phyloP scores from a whole-genome alignment of 2,888 invertebrate species.

The Drosophila barbarae region DNA sequence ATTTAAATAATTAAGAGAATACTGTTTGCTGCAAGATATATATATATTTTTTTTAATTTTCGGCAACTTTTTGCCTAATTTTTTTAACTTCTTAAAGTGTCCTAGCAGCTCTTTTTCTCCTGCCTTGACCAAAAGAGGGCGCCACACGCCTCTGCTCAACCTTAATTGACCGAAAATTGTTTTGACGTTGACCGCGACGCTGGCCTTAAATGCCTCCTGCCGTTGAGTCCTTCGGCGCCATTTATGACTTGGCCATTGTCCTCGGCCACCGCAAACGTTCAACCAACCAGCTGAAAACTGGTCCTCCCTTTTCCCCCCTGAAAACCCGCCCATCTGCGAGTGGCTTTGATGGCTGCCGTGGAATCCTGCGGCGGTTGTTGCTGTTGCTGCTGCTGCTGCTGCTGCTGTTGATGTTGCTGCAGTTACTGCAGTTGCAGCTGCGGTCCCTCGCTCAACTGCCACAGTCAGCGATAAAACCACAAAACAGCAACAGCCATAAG shows the following conservation, averaged over 20 bases:
- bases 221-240: constrained; percentile 18
- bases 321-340: constrained; percentile 7
- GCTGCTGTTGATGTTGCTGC: constrained; percentile 9
- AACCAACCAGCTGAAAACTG: constrained; percentile 1
- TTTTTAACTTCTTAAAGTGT: neutral
- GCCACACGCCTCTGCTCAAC: constrained; percentile 29
- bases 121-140: constrained; percentile 5
- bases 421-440: constrained; percentile 48
- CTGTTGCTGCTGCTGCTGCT: constrained; percentile 1
- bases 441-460: constrained; percentile 40
- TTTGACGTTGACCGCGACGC: constrained; percentile 22
- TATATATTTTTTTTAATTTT: neutral
- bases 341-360: constrained; percentile 24
- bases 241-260: constrained; percentile 43
- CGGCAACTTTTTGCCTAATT: neutral
- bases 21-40: neutral
- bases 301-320: neutral
- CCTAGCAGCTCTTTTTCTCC: neutral
- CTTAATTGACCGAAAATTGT: constrained; percentile 32
- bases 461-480: constrained; percentile 60
- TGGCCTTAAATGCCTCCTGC: constrained; percentile 31
- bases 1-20: neutral
- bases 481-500: constrained; percentile 45
- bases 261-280: constrained; percentile 30
- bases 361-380: constrained; percentile 25